Percentiles rank a stretch among this genome's conserved stretches.
phyloP scores from a whole-genome alignment of 2,888 invertebrate genomes.

The Tolmerus cingulatus region DNA sequence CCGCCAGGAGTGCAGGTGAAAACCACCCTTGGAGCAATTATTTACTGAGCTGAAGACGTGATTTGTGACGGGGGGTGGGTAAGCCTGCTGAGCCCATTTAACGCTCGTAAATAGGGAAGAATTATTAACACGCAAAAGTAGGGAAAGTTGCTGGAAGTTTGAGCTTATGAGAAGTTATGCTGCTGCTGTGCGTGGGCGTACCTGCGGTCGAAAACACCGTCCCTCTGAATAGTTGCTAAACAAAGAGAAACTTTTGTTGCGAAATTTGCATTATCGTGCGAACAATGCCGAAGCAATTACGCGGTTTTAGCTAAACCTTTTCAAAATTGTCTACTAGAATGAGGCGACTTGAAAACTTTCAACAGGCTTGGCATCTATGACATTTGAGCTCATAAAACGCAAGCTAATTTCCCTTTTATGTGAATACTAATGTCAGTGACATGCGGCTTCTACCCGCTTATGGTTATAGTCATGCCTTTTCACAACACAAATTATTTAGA shows the following conservation, averaged over 20 bases:
- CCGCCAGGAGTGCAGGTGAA: neutral
- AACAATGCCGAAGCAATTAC: neutral
- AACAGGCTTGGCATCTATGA: neutral
- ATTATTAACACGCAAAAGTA: neutral
- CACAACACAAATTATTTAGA: neutral
- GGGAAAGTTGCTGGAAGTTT: neutral
- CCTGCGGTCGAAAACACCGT: neutral
- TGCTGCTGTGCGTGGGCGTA: neutral
- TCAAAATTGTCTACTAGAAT: neutral
- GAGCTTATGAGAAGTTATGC: neutral
- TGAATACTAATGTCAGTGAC: neutral
- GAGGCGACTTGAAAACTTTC: neutral
- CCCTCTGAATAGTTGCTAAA: neutral
- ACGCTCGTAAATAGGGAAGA: neutral
- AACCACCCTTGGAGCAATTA: neutral
- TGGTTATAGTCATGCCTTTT: neutral
- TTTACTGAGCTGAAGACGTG: neutral
- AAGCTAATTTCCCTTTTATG: neutral
- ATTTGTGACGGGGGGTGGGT: neutral
- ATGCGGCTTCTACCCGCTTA: neutral
- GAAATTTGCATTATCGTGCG: neutral
- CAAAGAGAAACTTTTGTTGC: neutral
- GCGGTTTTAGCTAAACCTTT: neutral
- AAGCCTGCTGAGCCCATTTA: neutral
- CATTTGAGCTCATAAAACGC: neutral